Evolutionary conservation across 64 coral and sea anemone species (phyloP).

Genomic region (Actinia equina): DNA sequence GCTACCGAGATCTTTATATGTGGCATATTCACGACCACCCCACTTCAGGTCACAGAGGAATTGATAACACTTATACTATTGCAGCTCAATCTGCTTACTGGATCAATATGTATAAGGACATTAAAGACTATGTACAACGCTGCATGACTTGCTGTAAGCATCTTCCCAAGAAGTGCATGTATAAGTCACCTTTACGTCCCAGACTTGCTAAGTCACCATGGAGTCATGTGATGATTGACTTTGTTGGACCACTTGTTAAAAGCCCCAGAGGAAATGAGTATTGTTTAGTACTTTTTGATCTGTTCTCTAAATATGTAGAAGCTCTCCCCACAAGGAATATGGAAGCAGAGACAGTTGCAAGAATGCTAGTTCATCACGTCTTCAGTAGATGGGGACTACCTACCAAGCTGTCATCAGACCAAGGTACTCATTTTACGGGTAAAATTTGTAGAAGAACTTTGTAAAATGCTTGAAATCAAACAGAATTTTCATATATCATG

Average conservation of each 20-base stretch:
- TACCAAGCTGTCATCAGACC: neutral
- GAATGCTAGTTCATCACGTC: neutral
- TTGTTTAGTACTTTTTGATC: neutral
- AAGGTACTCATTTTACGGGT: conserved; percentile 7
- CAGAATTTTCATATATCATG: conserved; percentile 11
- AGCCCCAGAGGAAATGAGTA: neutral
- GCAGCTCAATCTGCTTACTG: too few species aligned
- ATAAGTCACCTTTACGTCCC: neutral
- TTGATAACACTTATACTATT: too few species aligned
- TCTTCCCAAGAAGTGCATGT: too few species aligned
- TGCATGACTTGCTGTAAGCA: too few species aligned
- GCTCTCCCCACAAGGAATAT: neutral
- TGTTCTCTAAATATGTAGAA: conserved; percentile 4
- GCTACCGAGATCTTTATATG: too few species aligned
- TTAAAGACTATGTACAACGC: too few species aligned
- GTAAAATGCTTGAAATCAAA: conserved; percentile 26
- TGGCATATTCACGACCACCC: too few species aligned
- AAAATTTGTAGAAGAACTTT: conserved; percentile 21
- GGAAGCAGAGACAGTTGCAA: conserved; percentile 10
- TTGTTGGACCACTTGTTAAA: neutral
- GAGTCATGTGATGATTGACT: neutral
- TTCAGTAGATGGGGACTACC: conserved; percentile 2
- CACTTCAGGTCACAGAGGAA: too few species aligned
- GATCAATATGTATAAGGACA: too few species aligned
- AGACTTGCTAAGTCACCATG: neutral